These are phyloP conservation scores for Xestoiulus laeticollis DNA, from an alignment of 2,888 invertebrate genomes.

Conservation along the genomic window DNA sequence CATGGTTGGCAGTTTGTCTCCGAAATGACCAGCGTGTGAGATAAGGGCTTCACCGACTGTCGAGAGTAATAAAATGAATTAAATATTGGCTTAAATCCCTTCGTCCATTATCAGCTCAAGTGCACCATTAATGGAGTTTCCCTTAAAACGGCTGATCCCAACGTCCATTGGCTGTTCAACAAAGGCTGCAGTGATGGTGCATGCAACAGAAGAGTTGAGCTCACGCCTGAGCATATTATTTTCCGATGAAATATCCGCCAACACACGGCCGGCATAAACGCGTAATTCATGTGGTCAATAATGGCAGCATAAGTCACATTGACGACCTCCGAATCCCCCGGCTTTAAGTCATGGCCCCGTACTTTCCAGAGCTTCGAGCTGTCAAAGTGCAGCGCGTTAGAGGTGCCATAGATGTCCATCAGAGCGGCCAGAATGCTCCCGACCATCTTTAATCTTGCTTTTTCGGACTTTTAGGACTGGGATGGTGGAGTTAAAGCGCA, in stretches of 20 bases:
- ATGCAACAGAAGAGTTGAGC: no score
- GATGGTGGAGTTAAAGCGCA: background rate
- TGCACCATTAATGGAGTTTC: conserved; percentile 1
- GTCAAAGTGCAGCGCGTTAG: background rate
- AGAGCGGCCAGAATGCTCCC: background rate
- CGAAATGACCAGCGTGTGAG: background rate
- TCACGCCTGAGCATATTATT: background rate
- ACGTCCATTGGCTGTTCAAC: background rate
- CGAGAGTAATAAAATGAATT: conserved; percentile 24
- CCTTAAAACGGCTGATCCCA: conserved; percentile 16
- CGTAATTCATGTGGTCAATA: background rate
- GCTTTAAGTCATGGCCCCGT: background rate
- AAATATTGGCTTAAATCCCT: conserved; percentile 34
- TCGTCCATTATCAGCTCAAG: conserved; percentile 27
- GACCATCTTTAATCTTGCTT: background rate
- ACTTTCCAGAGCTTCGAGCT: background rate
- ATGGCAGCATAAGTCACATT: conserved; percentile 4
- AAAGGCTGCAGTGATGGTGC: background rate
- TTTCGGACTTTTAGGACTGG: background rate
- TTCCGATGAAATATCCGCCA: conserved; percentile 10
- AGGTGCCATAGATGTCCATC: background rate
- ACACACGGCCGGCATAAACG: background rate
- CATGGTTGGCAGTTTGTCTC: background rate
- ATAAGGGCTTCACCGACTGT: background rate
- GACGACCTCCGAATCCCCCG: background rate